Evolutionary conservation across 2,797 vertebrate genomes (phyloP), one percentile per base, ranked within the genome.

Genomic region (Cetoscarus ocellatus): DNA sequence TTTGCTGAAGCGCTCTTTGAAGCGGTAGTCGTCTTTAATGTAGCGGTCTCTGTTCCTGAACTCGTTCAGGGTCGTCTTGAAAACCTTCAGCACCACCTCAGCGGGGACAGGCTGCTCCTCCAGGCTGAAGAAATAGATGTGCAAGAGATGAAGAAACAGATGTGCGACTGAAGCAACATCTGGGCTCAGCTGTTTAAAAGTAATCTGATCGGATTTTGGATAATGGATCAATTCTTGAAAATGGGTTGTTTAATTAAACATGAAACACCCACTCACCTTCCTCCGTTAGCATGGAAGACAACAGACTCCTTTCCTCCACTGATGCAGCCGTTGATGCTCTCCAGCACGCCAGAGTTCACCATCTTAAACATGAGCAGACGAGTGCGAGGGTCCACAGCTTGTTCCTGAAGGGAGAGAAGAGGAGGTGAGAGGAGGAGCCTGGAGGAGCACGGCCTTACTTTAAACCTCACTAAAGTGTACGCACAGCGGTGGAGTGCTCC

Each of bases 21-120:
- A 99, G 82, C 97, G 96, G 75, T 98, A 98, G 83, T 99, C 98
- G 83, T 99, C 98, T 82, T 98, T 98, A 82, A 99, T 99, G 84
- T 99, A 99, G 72, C 98, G 98, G 87, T 99, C 97, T 47, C 98
- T 88, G 90, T 98, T 99, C 92, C 94, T 98, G 89, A 99, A 99
- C 86, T 99, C 98, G 86, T 99, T 99, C 53, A 99, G 94, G 0
- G 98, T 99, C 7, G 98, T 99, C 91, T 99, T 99, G 82, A 97
- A 99, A 12, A 99, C 98, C 88, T 99, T 99, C 83, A 99, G 95
- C 47, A 98, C 98, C 88, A 97, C 97, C 63, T 99, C 97, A 9
- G 91, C 66, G 8, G 98, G 97, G 58, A 99, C 88, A 10, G 90
- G 80, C 91, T 95, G 93, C 79, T 94, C 93, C 82, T 95, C 96